Base-by-base conservation (phyloP, 2,888 invertebrate genomes). In the Eustalomyia histrio region DNA sequence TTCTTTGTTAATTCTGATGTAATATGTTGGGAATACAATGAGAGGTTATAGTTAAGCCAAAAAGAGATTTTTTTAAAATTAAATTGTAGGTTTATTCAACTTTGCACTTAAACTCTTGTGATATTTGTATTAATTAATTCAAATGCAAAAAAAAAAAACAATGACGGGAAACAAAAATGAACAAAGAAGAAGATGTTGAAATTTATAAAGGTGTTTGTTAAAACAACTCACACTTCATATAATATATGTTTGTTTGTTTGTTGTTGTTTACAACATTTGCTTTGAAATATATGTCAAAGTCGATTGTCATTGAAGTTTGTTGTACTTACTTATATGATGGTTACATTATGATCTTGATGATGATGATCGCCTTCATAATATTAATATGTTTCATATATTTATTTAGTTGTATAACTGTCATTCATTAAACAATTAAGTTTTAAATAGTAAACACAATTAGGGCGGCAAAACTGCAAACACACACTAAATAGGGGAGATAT, bases 221-320 rank as follows among this genome's bases (percentile, higher is more conserved):
- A 73, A 43, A 63, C 17, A 72, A 68, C 63, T 67, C 47, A 53
- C 12, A 72, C 10, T 67, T 61, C 1, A 47, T 60, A 64, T 50
- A 57, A 64, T 57, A 57, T 16, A 24, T 14, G 21, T 73, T 12
- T 53, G 50, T 43, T 35, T 14, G 21, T 73, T 12, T 53, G 50
- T 43, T 16, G 52, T 39, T 47, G 47, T 63, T 47, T 61, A 71
- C 39, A 69, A 75, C 60, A 29, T n/a, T 12, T 65, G 12, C 12
- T 39, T 39, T 39, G 17, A 43, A 69, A 76, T 76, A 76, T 80
- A 65, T 80, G 73, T 73, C 76, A 80, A 80, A 76, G 76, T 73
- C 76, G 76, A 69, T 55, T 80, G 80, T 58, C 72, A 72, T 63
- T 80, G 58, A 43, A 76, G 63, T 39, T 35, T 69, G 64, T 16